phyloP scores from a whole-genome alignment of 1,140 invertebrate genomes.

The Drosophila albomicans region DNA sequence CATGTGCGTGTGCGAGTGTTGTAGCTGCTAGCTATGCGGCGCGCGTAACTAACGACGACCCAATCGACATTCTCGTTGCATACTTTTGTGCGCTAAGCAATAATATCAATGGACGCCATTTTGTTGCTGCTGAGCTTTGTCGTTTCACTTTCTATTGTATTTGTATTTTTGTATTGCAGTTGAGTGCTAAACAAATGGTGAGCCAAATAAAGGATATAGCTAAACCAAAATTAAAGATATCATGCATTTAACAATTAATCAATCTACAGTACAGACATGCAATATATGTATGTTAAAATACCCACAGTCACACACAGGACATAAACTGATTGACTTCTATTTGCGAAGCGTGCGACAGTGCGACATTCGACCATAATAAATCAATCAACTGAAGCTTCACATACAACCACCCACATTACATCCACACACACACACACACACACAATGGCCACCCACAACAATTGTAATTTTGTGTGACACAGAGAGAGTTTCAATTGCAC shows the following conservation, averaged over 20 bases:
- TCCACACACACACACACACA: constrained; percentile 1
- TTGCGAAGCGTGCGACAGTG: constrained; percentile 12
- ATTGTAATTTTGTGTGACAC: constrained; percentile 7
- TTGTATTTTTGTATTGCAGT: neutral
- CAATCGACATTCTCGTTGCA: constrained; percentile 40
- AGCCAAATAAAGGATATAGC: neutral
- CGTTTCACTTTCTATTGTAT: neutral
- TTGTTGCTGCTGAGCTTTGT: neutral
- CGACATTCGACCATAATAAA: constrained; percentile 33
- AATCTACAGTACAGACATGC: constrained; percentile 4
- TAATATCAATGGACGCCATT: constrained; percentile 30
- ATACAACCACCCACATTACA: neutral
- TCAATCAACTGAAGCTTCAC: constrained; percentile 38
- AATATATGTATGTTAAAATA: neutral
- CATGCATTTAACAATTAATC: constrained; percentile 29
- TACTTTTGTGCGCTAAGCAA: constrained; percentile 39
- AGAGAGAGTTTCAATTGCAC: constrained; percentile 3
- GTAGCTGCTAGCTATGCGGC: constrained; percentile 21
- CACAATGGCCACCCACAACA: constrained; percentile 10
- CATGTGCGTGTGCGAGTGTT: constrained; percentile 13
- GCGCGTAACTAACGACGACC: constrained; percentile 12
- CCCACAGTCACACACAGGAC: neutral
- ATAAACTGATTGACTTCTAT: constrained; percentile 15
- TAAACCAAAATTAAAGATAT: constrained; percentile 9
- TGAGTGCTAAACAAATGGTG: constrained; percentile 11